Evolutionary conservation across 2,888 invertebrate genomes (phyloP), one percentile per base, ranked within the genome.

Genomic region (Drymonia ruficornis): DNA sequence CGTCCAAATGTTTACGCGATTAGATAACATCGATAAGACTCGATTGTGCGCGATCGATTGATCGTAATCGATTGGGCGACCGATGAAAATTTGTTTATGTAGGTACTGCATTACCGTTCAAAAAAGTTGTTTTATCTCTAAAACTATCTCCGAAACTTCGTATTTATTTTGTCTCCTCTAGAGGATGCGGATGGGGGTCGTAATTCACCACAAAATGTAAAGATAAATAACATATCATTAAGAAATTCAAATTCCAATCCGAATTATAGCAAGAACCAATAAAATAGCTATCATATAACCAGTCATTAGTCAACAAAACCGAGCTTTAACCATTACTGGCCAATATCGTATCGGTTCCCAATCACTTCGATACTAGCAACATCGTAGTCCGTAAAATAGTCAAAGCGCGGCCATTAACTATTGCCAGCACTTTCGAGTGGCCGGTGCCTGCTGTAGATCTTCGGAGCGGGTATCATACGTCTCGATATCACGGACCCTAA

Each of bases 1-100:
- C 79, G 83, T 88, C 86, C 80, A 84, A 89, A 89, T 89, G 87
- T 89, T 89, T 87, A 88, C 84, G 83, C 83, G 83, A 76, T 78
- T 74, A 79, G 85, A 85, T 80, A 75, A 67, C 73, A 81, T 82
- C 81, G 76, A 80, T 80, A 76, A 73, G 74, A 76, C 55, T 60
- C 80, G 72, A 78, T 78, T 74, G 80, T 68, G 71, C 69, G 75
- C 72, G 65, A 77, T 79, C 76, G 60, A 75, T 78, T 67, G 76
- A 83, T 77, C 74, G 69, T 67, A 74, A 72, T 68, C 67, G 67
- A 66, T 63, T 70, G 53, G 61, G 67, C 62, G 66, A 67, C 67
- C 67, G 65, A 62, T 63, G 63, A 72, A 74, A 73, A 70, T 70
- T 72, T 64, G 61, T 61, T 72, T 59, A 55, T 56, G 50, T 59